Evolutionary conservation across 2,888 invertebrate species (phyloP).

Genomic region (Spodoptera littoralis): DNA sequence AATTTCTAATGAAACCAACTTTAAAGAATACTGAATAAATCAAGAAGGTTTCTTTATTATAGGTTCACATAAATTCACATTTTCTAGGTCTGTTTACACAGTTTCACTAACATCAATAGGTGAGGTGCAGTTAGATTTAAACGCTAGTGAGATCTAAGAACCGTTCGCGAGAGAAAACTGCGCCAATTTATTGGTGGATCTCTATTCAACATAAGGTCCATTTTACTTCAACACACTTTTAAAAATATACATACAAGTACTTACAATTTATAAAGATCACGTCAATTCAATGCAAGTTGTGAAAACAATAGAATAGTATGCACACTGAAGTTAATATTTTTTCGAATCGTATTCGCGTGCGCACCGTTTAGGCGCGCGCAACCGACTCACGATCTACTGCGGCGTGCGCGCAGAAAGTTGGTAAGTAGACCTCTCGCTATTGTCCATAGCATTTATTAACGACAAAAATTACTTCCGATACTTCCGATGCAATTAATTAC

Average conservation of each 20-base stretch:
- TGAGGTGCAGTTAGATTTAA: background rate
- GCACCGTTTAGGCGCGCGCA: conserved; percentile 67
- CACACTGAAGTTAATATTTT: conserved; percentile 37
- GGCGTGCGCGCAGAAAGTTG: conserved; percentile 52
- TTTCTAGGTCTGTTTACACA: no score
- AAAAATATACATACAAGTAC: conserved; percentile 27
- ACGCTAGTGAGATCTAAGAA: conserved; percentile 11
- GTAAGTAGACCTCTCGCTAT: conserved; percentile 42
- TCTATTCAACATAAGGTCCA: background rate
- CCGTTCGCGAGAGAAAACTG: conserved; percentile 24
- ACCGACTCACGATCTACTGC: conserved; percentile 62
- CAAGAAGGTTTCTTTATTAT: no score
- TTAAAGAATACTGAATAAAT: no score
- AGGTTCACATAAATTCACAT: no score
- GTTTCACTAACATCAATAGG: no score
- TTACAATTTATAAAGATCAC: conserved; percentile 46
- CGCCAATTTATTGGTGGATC: background rate
- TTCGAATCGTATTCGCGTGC: conserved; percentile 66
- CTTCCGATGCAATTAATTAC: conserved; percentile 10
- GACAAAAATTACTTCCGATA: conserved; percentile 31
- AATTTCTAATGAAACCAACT: no score
- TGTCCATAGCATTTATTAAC: conserved; percentile 50
- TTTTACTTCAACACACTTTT: background rate
- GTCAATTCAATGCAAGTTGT: conserved; percentile 39
- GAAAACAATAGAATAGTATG: conserved; percentile 44